A percentile compares a stretch with the other conserved stretches of the same genome.
phyloP scores from a whole-genome alignment of 2,888 invertebrate genomes.

The Cephus runcator region DNA sequence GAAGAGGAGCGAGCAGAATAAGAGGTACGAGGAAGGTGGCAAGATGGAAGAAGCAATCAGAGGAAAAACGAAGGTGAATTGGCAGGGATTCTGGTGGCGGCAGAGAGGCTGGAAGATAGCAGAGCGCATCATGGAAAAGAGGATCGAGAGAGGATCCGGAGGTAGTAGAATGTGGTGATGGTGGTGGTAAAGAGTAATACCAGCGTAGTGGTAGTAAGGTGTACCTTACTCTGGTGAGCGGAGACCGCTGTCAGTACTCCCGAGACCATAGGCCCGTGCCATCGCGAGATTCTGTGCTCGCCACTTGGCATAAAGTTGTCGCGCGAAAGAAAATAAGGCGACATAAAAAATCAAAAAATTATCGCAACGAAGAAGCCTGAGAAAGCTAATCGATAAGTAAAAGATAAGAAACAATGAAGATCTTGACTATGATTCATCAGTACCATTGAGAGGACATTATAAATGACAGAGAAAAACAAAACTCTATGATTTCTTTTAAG shows the following conservation, averaged over 20 bases:
- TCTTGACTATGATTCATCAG: not conserved
- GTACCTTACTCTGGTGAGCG: constrained; percentile 56
- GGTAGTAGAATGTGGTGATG: constrained; percentile 15
- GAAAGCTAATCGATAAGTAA: not conserved
- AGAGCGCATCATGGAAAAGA: constrained; percentile 21
- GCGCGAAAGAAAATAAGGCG: not conserved
- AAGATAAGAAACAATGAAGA: not conserved
- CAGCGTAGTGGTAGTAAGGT: constrained; percentile 44
- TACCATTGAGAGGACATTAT: not conserved
- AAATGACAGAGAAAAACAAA: not conserved
- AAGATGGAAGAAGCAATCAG: constrained; percentile 6
- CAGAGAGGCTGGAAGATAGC: constrained; percentile 15
- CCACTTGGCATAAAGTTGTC: not conserved
- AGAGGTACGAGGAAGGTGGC: not conserved
- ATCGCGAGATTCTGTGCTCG: constrained; percentile 43
- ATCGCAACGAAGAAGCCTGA: not conserved
- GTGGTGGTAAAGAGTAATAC: constrained; percentile 41
- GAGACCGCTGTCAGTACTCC: constrained; percentile 56
- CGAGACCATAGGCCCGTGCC: constrained; percentile 54
- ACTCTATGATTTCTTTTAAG: not conserved
- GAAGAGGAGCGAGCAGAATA: not conserved
- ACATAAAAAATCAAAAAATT: not conserved
- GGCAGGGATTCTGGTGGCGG: constrained; percentile 14
- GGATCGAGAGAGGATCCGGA: constrained; percentile 10
- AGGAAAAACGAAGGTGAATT: constrained; percentile 44